Evolutionary conservation across 2,888 invertebrate species (phyloP), one percentile per base, ranked within the genome.

Genomic region (Andrena fulva): DNA sequence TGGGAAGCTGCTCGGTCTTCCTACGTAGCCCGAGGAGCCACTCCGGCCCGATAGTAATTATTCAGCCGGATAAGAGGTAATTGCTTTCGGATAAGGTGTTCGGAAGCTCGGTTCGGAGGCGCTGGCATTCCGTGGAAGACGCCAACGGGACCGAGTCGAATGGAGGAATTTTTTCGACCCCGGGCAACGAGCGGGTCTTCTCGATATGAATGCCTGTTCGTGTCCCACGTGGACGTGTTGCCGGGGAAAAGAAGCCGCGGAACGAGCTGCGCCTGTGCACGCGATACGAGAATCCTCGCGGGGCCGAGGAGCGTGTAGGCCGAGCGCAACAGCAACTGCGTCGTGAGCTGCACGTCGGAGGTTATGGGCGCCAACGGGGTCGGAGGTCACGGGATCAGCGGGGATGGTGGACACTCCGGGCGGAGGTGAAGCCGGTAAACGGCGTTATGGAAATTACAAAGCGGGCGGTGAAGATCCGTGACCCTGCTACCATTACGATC

Each of bases 381-480:
- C 74, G 66, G 27, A 72, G 81, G 59, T 85, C 85, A 77, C 56
- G 77, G 62, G 85, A 86, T 88, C 82, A 79, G 70, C 67, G 77
- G 35, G 79, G 71, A 80, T 16, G 84, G 73, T 56, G 77, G 73
- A 75, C 77, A 77, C 35, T 59, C 16, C 60, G 29, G 2, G 63
- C n/a, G 20, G 50, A 27, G 56, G 59, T 50, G 78, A 74, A 66
- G 75, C 78, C 71, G 73, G 84, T 78, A 63, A 82, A 77, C 75
- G 84, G 88, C 82, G 80, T 68, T 77, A 80, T 86, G 89, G 81
- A 85, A 82, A 89, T 85, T 73, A 80, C 72, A 52, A 59, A 73
- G 84, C 64, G 63, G 76, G 62, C 84, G 50, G 82, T 85, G 67
- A 84, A 76, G 80, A 84, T 79, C 81, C 83, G 82, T 80, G 86